These are phyloP conservation scores for Nymphalis urticae DNA, from an alignment of 2,888 invertebrate species.

Conservation along the genomic window DNA sequence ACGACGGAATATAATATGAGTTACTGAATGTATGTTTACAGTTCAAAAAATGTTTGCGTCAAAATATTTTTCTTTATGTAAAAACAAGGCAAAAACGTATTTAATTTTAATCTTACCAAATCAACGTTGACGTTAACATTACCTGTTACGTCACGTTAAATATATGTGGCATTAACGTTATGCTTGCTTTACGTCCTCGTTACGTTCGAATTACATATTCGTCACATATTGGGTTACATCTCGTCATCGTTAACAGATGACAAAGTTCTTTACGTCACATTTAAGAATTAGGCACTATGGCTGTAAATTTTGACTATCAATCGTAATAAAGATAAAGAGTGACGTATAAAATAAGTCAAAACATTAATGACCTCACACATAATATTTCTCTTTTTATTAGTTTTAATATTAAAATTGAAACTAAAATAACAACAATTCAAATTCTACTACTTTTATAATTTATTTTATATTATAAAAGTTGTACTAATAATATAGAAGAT, in stretches of 20 bases:
- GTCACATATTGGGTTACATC: slow-evolving; percentile 10
- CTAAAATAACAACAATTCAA: no score
- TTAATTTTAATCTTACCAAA: background rate
- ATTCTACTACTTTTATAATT: no score
- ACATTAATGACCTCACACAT: no score
- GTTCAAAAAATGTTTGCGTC: no score
- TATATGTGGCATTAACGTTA: slow-evolving; percentile 6
- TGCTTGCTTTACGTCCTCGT: slow-evolving; percentile 3
- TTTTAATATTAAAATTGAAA: no score
- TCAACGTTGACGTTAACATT: background rate
- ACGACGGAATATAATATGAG: no score
- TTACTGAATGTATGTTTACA: no score
- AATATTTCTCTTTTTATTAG: no score
- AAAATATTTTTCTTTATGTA: background rate
- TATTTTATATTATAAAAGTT: background rate
- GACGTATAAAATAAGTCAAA: no score
- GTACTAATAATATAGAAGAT: background rate
- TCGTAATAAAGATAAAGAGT: no score
- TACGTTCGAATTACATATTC: slow-evolving; percentile 2
- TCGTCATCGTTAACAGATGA: slow-evolving; percentile 7
- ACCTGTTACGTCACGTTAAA: slow-evolving; percentile 2
- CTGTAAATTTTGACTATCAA: no score
- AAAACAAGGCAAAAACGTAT: background rate
- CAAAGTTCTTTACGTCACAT: slow-evolving; percentile 10
- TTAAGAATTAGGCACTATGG: background rate